Percentiles rank a stretch among this genome's conserved stretches.
Evolutionary conservation across 2,888 invertebrate species (phyloP).

Genomic region (Crepidodera aurea): DNA sequence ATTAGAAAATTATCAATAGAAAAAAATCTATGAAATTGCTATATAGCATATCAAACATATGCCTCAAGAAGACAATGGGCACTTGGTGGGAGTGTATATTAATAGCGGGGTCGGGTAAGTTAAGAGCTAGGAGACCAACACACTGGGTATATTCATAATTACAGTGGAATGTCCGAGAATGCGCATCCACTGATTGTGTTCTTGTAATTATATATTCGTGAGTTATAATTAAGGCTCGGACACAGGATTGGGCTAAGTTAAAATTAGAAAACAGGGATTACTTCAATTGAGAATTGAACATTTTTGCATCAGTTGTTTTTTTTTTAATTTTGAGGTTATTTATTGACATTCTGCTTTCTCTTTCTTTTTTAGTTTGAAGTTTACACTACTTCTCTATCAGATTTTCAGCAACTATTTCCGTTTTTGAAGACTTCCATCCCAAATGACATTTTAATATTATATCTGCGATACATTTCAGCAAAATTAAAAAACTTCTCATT

Average conservation of each 20-base stretch:
- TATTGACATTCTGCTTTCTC: too few species aligned
- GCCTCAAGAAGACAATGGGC: conserved; percentile 45
- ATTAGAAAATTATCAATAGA: conserved; percentile 43
- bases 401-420: too few species aligned
- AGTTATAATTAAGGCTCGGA: conserved; percentile 58
- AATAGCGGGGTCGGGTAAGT: conserved; percentile 50
- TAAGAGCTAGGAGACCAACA: conserved; percentile 42
- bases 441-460: too few species aligned
- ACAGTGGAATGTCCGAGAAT: conserved; percentile 55
- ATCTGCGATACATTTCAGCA: too few species aligned
- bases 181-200: conserved; percentile 61
- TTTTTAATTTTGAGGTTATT: too few species aligned
- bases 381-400: too few species aligned
- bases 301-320: too few species aligned
- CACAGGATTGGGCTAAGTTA: conserved; percentile 14
- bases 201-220: conserved; percentile 62
- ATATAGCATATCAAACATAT: conserved; percentile 43
- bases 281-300: background rate
- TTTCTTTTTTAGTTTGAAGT: too few species aligned
- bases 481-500: too few species aligned
- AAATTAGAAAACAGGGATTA: background rate
- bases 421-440: too few species aligned
- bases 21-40: conserved; percentile 42
- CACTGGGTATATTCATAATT: conserved; percentile 52
- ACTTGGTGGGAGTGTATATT: conserved; percentile 49